phyloP scores from a whole-genome alignment of 2,797 vertebrate genomes.

The Picus viridis region DNA sequence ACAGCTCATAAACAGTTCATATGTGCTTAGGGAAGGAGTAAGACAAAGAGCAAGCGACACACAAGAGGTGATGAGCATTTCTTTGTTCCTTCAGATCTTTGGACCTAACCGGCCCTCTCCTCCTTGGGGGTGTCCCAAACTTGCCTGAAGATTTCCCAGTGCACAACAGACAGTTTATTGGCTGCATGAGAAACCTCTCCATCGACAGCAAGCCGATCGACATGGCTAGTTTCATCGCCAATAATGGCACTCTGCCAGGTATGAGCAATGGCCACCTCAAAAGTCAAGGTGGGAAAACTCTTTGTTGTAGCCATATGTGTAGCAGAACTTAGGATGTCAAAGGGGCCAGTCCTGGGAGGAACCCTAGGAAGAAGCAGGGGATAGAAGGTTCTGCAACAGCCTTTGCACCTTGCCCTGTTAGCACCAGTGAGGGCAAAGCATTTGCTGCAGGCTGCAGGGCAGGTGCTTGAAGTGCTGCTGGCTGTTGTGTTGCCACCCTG shows the following conservation, averaged over 20 bases:
- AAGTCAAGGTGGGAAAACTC: neutral
- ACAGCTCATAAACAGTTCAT: neutral
- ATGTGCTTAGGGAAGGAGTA: neutral
- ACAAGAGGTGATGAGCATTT: neutral
- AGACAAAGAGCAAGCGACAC: neutral
- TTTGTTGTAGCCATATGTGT: neutral
- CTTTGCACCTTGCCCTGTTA: neutral
- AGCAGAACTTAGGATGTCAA: neutral
- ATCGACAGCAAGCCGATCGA: constrained; percentile 90
- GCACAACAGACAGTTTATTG: constrained; percentile 92
- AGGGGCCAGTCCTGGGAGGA: neutral
- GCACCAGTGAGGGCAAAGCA: neutral
- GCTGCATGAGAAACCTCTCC: constrained; percentile 95
- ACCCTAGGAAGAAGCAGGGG: neutral
- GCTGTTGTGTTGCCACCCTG: neutral
- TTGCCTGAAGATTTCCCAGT: constrained; percentile 96
- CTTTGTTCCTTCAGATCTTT: constrained; percentile 85
- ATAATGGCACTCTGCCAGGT: constrained; percentile 95
- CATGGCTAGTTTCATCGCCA: constrained; percentile 95
- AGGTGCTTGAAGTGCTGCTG: neutral
- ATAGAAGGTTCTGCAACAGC: neutral
- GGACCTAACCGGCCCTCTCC: constrained; percentile 93
- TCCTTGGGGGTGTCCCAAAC: constrained; percentile 95
- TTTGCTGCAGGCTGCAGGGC: neutral
- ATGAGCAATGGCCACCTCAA: neutral